These are phyloP conservation scores for Mesocentrotus franciscanus DNA, from an alignment of 53 echinoderm and acorn worm genomes.

Conservation along the genomic window DNA sequence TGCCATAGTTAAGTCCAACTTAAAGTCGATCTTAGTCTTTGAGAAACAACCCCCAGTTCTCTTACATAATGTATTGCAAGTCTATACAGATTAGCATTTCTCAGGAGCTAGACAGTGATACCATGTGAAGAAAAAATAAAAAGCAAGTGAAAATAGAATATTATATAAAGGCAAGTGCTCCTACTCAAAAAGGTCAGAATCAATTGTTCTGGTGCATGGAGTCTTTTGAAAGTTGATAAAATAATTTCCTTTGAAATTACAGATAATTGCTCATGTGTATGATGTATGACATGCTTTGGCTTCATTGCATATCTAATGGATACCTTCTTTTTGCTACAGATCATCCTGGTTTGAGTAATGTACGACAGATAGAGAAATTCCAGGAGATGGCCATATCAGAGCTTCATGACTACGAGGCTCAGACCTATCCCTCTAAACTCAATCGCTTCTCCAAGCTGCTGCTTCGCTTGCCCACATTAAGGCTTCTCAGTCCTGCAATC, in stretches of 20 bases:
- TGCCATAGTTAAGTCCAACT: too few species aligned
- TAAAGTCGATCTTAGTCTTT: too few species aligned
- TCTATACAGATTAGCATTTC: too few species aligned
- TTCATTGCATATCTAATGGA: not conserved
- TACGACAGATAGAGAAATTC: constrained; percentile 93
- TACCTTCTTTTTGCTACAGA: constrained; percentile 65
- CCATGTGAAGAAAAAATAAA: too few species aligned
- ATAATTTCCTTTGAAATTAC: not conserved
- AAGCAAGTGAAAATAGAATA: not conserved
- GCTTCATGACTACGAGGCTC: constrained; percentile 87
- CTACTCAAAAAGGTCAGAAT: not conserved
- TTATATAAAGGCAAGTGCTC: not conserved
- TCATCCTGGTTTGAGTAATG: constrained; percentile 92
- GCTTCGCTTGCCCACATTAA: constrained; percentile 86
- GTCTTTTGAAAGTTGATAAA: not conserved
- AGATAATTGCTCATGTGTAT: too few species aligned
- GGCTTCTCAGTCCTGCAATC: constrained; percentile 94
- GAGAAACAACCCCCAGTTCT: too few species aligned
- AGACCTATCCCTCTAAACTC: constrained; percentile 78
- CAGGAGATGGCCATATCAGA: constrained; percentile 92
- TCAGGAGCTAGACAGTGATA: too few species aligned
- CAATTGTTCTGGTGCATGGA: not conserved
- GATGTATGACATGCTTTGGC: too few species aligned
- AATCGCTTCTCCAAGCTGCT: constrained; percentile 94
- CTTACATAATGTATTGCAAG: too few species aligned